Percentiles rank a stretch among this genome's conserved stretches.
Evolutionary conservation across 92 coral and sea anemone genomes (phyloP).

Genomic region (Palythoa grandis): DNA sequence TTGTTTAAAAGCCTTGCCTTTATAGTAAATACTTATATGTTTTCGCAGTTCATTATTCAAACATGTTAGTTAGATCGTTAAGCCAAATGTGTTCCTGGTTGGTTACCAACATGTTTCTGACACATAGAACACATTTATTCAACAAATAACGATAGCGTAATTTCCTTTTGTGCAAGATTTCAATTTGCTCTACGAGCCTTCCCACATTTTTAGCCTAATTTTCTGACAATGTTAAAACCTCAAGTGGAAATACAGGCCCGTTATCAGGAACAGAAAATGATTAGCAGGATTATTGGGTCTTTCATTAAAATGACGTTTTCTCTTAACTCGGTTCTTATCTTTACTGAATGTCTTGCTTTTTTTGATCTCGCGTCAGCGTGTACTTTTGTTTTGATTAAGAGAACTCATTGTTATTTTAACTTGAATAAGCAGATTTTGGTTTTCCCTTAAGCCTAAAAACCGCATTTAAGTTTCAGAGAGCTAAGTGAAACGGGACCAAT

Average conservation of each 20-base stretch:
- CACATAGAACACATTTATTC: slow-evolving; percentile 11
- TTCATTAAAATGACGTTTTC: slow-evolving; percentile 18
- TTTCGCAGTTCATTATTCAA: slow-evolving; percentile 31
- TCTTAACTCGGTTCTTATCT: slow-evolving; percentile 16
- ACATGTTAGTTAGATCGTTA: slow-evolving; percentile 16
- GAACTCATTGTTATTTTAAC: slow-evolving; percentile 21
- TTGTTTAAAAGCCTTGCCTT: slow-evolving; percentile 3
- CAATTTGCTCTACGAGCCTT: neutral
- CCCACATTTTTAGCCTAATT: neutral
- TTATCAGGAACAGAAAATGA: slow-evolving; percentile 20
- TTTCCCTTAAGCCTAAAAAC: slow-evolving; percentile 16
- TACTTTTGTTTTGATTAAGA: slow-evolving; percentile 25
- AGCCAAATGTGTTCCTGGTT: neutral
- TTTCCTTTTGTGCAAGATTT: slow-evolving; percentile 4
- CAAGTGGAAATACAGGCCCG: slow-evolving; percentile 2
- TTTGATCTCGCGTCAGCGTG: slow-evolving; percentile 21
- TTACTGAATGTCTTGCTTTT: slow-evolving; percentile 19
- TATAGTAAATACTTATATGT: slow-evolving; percentile 21
- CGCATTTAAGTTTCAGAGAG: neutral
- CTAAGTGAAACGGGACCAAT: neutral
- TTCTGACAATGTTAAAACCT: neutral
- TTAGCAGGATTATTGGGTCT: slow-evolving; percentile 23
- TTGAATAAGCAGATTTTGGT: slow-evolving; percentile 41
- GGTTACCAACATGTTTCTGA: neutral
- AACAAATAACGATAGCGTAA: neutral